Base-by-base conservation (phyloP, 1,140 invertebrate genomes). In the Grapholita molesta region DNA sequence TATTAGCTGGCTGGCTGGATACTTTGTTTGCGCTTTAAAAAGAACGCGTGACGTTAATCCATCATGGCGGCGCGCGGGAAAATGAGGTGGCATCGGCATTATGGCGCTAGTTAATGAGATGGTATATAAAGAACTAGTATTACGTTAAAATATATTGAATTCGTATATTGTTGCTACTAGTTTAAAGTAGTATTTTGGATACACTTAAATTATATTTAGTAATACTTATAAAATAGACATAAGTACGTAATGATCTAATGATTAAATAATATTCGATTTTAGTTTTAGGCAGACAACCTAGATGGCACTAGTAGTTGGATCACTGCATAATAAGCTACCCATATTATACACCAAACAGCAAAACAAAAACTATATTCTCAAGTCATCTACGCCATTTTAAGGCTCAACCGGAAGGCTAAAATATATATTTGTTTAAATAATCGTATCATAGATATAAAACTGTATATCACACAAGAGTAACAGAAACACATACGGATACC, bases 11-110 rank as follows among this genome's bases (percentile, higher is more conserved):
- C 53, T 83, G 71, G 82, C 80, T 88, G 84, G 84, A 84, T 68
- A n/a, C 70, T 77, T 78, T 84, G 84, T 84, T 88, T 85, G 79
- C 75, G 75, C 84, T 86, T 86, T 84, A 79, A 86, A 81, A 82
- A 84, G 77, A 76, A 83, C 32, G 28, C 70, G 72, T 86, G 86
- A 89, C 86, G 82, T 80, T 90, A 89, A 90, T 90, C 86, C 85
- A 90, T 90, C 85, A 90, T 81, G 78, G 79, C 71, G 72, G 75
- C 78, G 80, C 32, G 53, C 55, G 35, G 55, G 53, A 69, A 69
- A 64, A 68, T 35, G 32, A 55, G 24, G 53, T 57, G 53, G 38
- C 30, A 55, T 68, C 35, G 53, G 38, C 30, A 55, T 68, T 30
- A 28, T 61, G 55, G n/a, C 24, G 55, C 24, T 48, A 48, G 42